Evolutionary conservation across 92 coral and sea anemone species (phyloP).

Genomic region (Palythoa grandiflora): DNA sequence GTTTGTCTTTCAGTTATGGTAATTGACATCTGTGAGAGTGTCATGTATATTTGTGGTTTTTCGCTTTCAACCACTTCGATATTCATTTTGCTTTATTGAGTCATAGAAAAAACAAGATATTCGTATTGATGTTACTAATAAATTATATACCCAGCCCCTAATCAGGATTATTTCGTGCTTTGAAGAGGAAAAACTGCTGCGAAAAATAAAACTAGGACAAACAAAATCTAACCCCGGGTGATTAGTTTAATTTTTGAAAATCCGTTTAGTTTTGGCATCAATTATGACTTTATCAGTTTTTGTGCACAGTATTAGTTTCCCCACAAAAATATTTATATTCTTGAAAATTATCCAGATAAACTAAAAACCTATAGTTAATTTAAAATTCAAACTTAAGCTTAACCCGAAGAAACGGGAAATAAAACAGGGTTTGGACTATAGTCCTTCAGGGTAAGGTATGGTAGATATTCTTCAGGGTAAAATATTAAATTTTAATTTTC

Average conservation of each 20-base stretch:
- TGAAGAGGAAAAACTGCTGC: background rate
- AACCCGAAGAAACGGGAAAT: too few species aligned
- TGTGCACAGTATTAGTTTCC: background rate
- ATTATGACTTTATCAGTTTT: too few species aligned
- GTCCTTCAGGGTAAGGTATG: too few species aligned
- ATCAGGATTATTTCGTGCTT: background rate
- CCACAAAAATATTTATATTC: background rate
- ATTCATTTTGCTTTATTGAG: background rate
- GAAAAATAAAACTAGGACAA: background rate
- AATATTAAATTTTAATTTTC: too few species aligned
- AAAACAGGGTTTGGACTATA: too few species aligned
- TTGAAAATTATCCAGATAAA: background rate
- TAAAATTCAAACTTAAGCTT: too few species aligned
- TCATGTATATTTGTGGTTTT: too few species aligned
- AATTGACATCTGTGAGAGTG: background rate
- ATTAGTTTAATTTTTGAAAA: background rate
- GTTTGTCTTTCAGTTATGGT: slow-evolving; percentile 39
- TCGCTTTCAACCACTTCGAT: background rate
- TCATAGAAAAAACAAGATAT: background rate
- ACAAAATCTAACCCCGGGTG: background rate
- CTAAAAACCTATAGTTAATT: background rate
- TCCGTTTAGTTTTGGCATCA: background rate
- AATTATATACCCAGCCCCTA: background rate
- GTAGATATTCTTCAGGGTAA: too few species aligned
- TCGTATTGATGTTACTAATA: background rate